These are phyloP conservation scores for Stenurella melanura DNA, from an alignment of 2,888 invertebrate species.

Conservation along the genomic window DNA sequence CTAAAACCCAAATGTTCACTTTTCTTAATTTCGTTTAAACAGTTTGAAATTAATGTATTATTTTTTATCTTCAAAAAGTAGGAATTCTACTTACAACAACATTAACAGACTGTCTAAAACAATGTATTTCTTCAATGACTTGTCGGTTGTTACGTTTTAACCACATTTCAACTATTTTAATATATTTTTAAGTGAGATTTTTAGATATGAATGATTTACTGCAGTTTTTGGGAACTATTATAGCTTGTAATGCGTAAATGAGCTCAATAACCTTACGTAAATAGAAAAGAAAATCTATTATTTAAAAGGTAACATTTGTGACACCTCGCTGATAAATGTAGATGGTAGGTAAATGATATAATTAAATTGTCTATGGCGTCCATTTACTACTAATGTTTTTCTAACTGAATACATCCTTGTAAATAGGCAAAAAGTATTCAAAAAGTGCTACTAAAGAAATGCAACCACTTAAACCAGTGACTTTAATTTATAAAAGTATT, in stretches of 20 bases:
- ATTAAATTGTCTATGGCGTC: too few relatives aligned
- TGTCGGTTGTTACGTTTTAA: neutral
- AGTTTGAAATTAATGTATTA: neutral
- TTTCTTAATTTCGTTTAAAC: too few relatives aligned
- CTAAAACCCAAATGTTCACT: too few relatives aligned
- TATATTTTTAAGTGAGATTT: neutral
- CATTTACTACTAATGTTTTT: too few relatives aligned
- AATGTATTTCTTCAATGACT: neutral
- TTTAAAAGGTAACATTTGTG: neutral
- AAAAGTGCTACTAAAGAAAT: too few relatives aligned
- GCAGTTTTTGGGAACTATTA: neutral
- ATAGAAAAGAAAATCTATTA: neutral
- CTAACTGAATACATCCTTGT: too few relatives aligned
- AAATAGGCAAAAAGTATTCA: too few relatives aligned
- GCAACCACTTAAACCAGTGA: too few relatives aligned
- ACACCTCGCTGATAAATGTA: too few relatives aligned
- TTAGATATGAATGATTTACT: neutral
- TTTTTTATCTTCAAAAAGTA: neutral
- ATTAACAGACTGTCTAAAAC: neutral
- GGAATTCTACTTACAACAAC: too few relatives aligned
- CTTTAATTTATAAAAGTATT: too few relatives aligned
- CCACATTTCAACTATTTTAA: neutral
- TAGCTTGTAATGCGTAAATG: neutral
- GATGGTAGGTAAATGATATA: too few relatives aligned
- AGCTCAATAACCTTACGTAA: neutral